A percentile compares a stretch with the other conserved stretches of the same genome.
These are phyloP conservation scores for Spilogale gracilis DNA, from an alignment of 2,113 vertebrate species.

Conservation along the genomic window DNA sequence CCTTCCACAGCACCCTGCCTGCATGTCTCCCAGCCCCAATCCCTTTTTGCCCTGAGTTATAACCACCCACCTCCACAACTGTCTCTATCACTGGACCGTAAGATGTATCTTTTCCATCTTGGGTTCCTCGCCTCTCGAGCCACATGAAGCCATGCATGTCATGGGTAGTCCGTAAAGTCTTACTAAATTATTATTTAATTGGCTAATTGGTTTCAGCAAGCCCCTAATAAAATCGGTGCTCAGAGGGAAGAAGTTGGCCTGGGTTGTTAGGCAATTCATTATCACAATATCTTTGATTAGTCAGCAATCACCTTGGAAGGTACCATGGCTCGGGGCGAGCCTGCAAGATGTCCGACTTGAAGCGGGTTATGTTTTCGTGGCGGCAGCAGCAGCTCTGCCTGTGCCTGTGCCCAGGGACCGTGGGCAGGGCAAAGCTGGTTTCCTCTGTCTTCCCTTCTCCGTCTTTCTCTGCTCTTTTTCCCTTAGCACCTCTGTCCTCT, in stretches of 20 bases:
- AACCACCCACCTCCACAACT: background rate
- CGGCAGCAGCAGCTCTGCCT: too few species aligned
- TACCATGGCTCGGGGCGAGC: background rate
- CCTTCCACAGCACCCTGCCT: background rate
- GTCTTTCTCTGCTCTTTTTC: background rate
- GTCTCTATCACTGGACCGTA: background rate
- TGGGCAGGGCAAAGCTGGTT: background rate
- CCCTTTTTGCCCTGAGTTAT: background rate
- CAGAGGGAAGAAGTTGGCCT: background rate
- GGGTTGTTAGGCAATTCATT: slow-evolving; percentile 63
- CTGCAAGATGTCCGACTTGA: background rate
- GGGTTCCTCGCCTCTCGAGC: background rate
- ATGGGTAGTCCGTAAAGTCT: background rate
- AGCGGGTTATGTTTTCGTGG: background rate
- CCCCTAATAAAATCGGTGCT: slow-evolving; percentile 71
- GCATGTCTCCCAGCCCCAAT: too few species aligned
- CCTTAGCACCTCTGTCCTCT: background rate
- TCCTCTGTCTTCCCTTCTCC: background rate
- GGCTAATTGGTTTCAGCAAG: slow-evolving; percentile 72
- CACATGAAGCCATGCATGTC: slow-evolving; percentile 23
- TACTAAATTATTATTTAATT: slow-evolving; percentile 71
- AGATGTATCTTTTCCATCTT: background rate
- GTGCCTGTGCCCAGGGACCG: background rate
- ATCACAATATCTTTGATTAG: slow-evolving; percentile 66
- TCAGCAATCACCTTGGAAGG: slow-evolving; percentile 60